Evolutionary conservation across 2,113 vertebrate species (phyloP).

Genomic region (Saccopteryx bilineata): DNA sequence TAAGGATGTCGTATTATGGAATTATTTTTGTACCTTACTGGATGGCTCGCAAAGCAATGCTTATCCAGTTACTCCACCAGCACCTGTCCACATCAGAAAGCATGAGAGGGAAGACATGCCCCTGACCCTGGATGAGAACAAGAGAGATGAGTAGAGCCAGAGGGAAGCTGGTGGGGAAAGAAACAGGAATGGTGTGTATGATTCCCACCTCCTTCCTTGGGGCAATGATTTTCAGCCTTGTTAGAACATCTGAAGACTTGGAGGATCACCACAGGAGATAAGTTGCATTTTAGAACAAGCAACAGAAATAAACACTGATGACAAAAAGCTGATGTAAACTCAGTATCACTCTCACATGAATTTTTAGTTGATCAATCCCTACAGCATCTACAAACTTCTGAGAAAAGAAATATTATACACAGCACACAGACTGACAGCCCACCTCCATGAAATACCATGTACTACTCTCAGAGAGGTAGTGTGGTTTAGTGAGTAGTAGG

Average conservation of each 20-base stretch:
- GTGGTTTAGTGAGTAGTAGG: neutral
- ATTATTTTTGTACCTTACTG: slow-evolving; percentile 1
- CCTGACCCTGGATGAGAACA: neutral
- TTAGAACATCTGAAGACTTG: neutral
- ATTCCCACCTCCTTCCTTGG: neutral
- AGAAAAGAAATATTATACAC: neutral
- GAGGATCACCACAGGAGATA: neutral
- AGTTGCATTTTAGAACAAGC: neutral
- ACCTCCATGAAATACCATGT: neutral
- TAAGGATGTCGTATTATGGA: neutral
- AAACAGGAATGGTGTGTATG: rapidly evolving
- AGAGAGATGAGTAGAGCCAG: neutral
- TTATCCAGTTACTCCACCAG: neutral
- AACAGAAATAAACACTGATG: neutral
- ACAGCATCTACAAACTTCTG: neutral
- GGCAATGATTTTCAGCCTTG: neutral
- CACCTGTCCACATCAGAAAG: neutral
- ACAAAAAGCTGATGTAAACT: neutral
- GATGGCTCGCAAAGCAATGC: neutral
- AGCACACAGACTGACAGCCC: neutral
- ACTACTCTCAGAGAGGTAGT: neutral
- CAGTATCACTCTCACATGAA: neutral
- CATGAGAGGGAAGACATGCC: neutral
- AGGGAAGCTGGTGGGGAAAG: neutral
- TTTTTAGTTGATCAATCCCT: neutral